These are phyloP conservation scores for Drosophila bipectinata DNA, from an alignment of 1,140 invertebrate genomes.

Conservation along the genomic window DNA sequence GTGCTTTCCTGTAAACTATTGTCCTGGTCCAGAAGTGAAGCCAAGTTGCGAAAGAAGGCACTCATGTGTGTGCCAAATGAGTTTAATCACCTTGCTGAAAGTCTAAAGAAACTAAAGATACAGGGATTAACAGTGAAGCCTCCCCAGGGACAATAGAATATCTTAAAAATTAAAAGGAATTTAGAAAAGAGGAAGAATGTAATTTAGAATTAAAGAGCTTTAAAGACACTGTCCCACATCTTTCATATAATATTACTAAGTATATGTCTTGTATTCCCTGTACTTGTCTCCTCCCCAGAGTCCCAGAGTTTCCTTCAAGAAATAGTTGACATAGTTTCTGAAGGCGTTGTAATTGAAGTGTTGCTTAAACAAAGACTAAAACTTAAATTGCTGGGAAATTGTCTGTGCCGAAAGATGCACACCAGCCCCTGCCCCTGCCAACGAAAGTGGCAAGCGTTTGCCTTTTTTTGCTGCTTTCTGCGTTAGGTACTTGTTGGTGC, in stretches of 20 bases:
- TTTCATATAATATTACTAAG: background rate
- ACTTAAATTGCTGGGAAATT: slow-evolving; percentile 80
- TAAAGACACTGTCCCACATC: background rate
- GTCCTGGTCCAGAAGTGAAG: slow-evolving; percentile 34
- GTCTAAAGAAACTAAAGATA: slow-evolving; percentile 37
- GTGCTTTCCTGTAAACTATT: slow-evolving; percentile 69
- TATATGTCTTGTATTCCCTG: slow-evolving; percentile 12
- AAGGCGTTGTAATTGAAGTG: slow-evolving; percentile 77
- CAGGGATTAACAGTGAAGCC: background rate
- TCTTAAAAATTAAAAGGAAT: background rate
- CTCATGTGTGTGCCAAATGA: slow-evolving; percentile 65
- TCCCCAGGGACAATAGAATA: background rate
- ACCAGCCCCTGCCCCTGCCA: background rate
- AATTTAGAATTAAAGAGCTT: no score
- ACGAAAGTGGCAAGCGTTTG: slow-evolving; percentile 63
- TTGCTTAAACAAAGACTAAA: slow-evolving; percentile 81
- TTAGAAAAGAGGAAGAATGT: no score
- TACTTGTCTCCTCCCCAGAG: slow-evolving; percentile 35
- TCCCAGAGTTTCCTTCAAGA: slow-evolving; percentile 18
- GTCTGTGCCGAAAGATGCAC: slow-evolving; percentile 35
- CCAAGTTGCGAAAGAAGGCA: background rate
- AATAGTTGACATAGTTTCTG: slow-evolving; percentile 74
- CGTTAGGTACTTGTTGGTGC: slow-evolving; percentile 27
- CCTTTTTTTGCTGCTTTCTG: slow-evolving; percentile 41
- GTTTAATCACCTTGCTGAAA: slow-evolving; percentile 76